Conservation (phyloP, 2,797 vertebrate species). For the Karalla daura region DNA sequence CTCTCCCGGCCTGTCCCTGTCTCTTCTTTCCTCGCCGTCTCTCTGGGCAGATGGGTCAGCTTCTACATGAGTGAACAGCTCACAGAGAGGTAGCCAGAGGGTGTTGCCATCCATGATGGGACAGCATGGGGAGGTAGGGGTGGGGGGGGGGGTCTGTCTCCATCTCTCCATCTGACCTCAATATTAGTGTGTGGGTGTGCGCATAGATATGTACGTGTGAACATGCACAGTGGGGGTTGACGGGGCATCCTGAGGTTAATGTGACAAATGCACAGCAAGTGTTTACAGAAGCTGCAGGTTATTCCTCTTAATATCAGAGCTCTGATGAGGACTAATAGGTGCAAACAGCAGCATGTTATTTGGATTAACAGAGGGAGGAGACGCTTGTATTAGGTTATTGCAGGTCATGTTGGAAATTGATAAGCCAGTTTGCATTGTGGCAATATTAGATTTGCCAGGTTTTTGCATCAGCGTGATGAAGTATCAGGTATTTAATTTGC, state of each 20-base stretch:
- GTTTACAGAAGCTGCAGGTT: neutral
- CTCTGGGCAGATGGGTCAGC: conserved; percentile 73
- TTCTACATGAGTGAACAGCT: conserved; percentile 76
- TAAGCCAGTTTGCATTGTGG: conserved; percentile 10
- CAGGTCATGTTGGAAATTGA: conserved; percentile 15
- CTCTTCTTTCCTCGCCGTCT: conserved; percentile 45
- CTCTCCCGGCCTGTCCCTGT: conserved; percentile 1
- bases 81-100: conserved; percentile 71
- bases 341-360: neutral
- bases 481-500: neutral
- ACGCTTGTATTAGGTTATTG: conserved; percentile 11
- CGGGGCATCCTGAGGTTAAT: no score
- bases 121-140: no score
- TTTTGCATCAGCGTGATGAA: neutral
- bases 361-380: neutral
- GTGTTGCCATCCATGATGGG: conserved; percentile 58
- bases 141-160: conserved; percentile 64
- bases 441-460: conserved; percentile 2
- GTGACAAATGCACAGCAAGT: conserved; percentile 41
- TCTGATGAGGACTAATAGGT: neutral
- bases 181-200: conserved; percentile 56
- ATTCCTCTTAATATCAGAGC: neutral
- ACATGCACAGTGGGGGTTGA: no score
- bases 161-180: conserved; percentile 75
- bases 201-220: neutral